A percentile compares a stretch with the other conserved stretches of the same genome.
These are phyloP conservation scores for Linnaemya tessellans DNA, from an alignment of 2,888 invertebrate genomes.

Conservation along the genomic window DNA sequence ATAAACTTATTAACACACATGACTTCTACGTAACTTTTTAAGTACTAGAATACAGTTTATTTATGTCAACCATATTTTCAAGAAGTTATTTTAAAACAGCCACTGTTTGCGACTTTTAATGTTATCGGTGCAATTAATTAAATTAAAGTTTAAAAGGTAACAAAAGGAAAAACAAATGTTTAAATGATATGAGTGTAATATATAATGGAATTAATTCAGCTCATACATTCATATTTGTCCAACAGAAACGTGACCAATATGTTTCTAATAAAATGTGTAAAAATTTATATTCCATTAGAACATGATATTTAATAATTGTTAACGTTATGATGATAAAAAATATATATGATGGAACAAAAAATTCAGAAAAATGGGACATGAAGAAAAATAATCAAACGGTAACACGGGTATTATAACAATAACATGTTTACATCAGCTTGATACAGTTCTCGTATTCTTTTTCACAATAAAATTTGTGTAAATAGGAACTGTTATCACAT, in stretches of 20 bases:
- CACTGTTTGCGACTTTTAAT: constrained; percentile 21
- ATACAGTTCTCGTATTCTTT: too few relatives aligned
- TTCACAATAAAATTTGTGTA: too few relatives aligned
- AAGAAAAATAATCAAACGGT: too few relatives aligned
- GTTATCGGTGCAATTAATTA: constrained; percentile 55
- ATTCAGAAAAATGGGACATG: too few relatives aligned
- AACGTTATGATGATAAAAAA: too few relatives aligned
- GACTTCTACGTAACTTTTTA: constrained; percentile 63
- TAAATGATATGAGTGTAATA: not conserved
- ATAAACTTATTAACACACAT: constrained; percentile 69
- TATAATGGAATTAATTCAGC: not conserved
- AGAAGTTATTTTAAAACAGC: not conserved
- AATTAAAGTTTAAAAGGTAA: constrained; percentile 43
- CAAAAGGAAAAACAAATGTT: not conserved
- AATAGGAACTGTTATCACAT: too few relatives aligned
- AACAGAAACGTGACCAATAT: not conserved
- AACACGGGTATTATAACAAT: too few relatives aligned
- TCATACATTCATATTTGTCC: not conserved
- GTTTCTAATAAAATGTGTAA: not conserved
- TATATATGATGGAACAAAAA: too few relatives aligned
- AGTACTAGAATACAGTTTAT: constrained; percentile 3
- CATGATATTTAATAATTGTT: too few relatives aligned
- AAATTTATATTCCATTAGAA: too few relatives aligned
- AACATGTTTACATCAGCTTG: too few relatives aligned
- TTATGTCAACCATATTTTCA: not conserved